These are phyloP conservation scores for Phyllotis vaccarum DNA, from an alignment of 2,797 vertebrate species.

Conservation along the genomic window DNA sequence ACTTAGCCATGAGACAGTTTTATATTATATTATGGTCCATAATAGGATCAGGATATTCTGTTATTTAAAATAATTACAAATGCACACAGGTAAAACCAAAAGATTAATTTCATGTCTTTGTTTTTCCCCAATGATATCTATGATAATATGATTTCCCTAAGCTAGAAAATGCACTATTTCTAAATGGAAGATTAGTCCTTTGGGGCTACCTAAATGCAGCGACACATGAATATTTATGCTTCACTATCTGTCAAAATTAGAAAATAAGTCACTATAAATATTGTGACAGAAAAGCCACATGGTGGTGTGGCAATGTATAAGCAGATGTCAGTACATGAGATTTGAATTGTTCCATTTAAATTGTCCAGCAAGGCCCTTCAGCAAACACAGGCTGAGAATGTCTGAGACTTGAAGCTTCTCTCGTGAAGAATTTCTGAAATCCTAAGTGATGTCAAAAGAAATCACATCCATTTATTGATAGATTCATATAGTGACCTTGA, in stretches of 20 bases:
- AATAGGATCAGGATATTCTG: background rate
- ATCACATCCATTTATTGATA: background rate
- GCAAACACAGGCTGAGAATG: background rate
- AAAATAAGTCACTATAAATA: slow-evolving; percentile 47
- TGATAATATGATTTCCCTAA: background rate
- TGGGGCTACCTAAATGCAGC: background rate
- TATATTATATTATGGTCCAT: background rate
- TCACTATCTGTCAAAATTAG: background rate
- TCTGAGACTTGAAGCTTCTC: background rate
- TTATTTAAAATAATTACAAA: background rate
- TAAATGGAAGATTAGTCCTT: background rate
- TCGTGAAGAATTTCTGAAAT: background rate
- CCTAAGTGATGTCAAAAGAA: background rate
- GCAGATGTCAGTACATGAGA: background rate
- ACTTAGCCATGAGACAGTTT: background rate
- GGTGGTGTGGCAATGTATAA: background rate
- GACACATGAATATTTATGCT: slow-evolving; percentile 50
- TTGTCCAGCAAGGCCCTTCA: background rate
- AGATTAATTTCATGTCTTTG: background rate
- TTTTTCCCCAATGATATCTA: background rate
- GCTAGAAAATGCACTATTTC: slow-evolving; percentile 1
- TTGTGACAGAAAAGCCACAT: slow-evolving; percentile 15
- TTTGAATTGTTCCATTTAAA: background rate
- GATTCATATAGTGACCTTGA: background rate
- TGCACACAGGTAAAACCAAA: background rate